Evolutionary conservation across 2,888 invertebrate species (phyloP).

Genomic region (Chloroclystis v-ata): DNA sequence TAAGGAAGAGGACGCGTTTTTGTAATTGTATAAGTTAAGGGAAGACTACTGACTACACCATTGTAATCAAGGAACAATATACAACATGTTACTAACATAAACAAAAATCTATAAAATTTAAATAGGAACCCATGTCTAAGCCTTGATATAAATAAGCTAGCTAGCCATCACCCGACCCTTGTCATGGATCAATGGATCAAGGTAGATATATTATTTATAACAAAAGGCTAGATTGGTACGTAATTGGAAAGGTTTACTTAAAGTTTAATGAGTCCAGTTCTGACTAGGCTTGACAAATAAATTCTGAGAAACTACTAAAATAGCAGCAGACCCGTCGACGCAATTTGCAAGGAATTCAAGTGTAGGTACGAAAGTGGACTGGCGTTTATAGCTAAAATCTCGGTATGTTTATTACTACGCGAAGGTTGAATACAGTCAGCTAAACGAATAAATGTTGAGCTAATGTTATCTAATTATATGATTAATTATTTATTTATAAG

Average conservation of each 20-base stretch:
- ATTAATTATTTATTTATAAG: too few species aligned
- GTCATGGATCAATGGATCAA: slow-evolving; percentile 7
- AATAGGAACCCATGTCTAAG: background rate
- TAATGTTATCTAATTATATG: too few species aligned
- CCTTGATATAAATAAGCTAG: slow-evolving; percentile 6
- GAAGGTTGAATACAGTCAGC: background rate
- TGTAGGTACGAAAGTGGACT: slow-evolving; percentile 20
- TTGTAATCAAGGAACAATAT: background rate
- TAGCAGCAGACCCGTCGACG: slow-evolving; percentile 17
- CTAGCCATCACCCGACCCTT: slow-evolving; percentile 7
- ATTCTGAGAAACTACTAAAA: slow-evolving; percentile 1
- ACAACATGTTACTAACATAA: background rate
- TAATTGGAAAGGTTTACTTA: slow-evolving; percentile 1
- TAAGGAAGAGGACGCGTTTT: background rate
- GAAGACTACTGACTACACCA: background rate
- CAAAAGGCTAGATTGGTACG: slow-evolving; percentile 4
- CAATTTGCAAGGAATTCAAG: slow-evolving; percentile 21
- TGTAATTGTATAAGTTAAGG: background rate
- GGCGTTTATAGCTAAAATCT: slow-evolving; percentile 1
- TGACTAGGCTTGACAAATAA: background rate
- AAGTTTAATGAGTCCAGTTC: slow-evolving; percentile 8
- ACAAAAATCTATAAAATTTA: background rate
- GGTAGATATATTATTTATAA: slow-evolving; percentile 10
- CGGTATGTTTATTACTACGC: background rate
- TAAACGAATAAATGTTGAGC: background rate